Base-by-base conservation (phyloP, 2,113 vertebrate species). In the Chaetodon trifascialis region DNA sequence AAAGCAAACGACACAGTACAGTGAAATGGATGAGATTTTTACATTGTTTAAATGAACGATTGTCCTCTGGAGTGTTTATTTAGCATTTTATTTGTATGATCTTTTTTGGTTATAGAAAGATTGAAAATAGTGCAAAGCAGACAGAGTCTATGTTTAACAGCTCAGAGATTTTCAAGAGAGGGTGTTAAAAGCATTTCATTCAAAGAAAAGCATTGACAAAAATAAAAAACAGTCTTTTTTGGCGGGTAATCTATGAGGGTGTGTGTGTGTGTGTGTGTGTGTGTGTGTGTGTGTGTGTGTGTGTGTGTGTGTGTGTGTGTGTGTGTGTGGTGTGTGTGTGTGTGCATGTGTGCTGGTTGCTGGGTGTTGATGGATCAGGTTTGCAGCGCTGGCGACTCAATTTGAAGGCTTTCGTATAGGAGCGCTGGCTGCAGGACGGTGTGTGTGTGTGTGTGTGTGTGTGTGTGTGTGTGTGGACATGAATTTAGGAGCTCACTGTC, bases 281-380 rank as follows among this genome's bases (percentile, higher is more conserved):
- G 52, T 51, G 1, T 60, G 74, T 74, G 84, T 16, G 63, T 30
- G 30, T 30, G 30, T n/a, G 49, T 25, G 34, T 19, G 30, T 58
- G 4, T 17, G 68, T 25, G 52, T 51, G 1, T 60, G 69, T 25
- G 84, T 17, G 64, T 19, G 30, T 58, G 4, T 17, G 69, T 25
- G 52, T 51, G 1, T 60, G 74, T 74, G 84, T 16, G 63, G 30
- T 30, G 30, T n/a, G 49, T 25, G 34, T 19, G 30, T 58, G 4
- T 17, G 68, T 25, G 52, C 47, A 1, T 60, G 69, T 25, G 84
- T 17, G 64, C 49, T 49, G 30, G 42, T 34, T 59, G 54, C 36
- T 69, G 73, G 34, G 80, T 86, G 91, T 52, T 79, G 89, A 86
- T 38, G 47, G 83, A 86, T 76, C 40, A 4, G 47, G 49, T 83